Base-by-base conservation (phyloP, 2,113 vertebrate genomes). In the Plestiodon gilberti region DNA sequence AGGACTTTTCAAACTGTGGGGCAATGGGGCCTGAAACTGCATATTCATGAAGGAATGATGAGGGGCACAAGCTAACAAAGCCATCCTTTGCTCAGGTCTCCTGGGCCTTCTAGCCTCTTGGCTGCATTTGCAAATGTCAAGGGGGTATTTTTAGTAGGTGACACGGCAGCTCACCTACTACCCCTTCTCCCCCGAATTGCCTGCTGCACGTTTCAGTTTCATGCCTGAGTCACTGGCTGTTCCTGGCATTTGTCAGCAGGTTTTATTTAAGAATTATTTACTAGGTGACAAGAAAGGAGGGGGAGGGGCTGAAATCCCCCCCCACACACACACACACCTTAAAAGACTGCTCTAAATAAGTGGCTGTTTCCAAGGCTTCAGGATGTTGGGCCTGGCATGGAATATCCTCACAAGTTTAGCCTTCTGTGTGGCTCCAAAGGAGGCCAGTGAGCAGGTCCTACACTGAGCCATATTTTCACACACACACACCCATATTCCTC, bases 131-230 rank as follows among this genome's bases (percentile, higher is more conserved):
- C 78, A 79, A 92, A 91, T 43, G 70, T 55, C 80, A 81, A 78
- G 10, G 76, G 81, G 52, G 38, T 95, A 95, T 95, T 94, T 95
- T 95, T 95, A 95, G 88, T 61, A 33, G 20, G 65, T 94, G 93
- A 91, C 89, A 73, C 20, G 59, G 67, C 77, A 1, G 23, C 55
- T 74, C 78, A 23, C 90, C 89, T 87, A 79, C 89, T 87, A 79
- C 89, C 87, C 80, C 33, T 62, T 69, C 25, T 28, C n/a, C 30
- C 30, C 25, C n/a, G 18, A 76, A 48, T 67, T 81, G 77, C 55
- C 83, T 14, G 0, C 35, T 82, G 83, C 88, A 82, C 40, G 79
- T 85, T 89, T 61, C 57, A 35, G 79, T 85, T 89, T 61, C 57
- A 35, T 55, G 64, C 67, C 86, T 91, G 91, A 93, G 86, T 95